Conservation (phyloP, 2,797 vertebrate species). For the Dryobates pubescens region DNA sequence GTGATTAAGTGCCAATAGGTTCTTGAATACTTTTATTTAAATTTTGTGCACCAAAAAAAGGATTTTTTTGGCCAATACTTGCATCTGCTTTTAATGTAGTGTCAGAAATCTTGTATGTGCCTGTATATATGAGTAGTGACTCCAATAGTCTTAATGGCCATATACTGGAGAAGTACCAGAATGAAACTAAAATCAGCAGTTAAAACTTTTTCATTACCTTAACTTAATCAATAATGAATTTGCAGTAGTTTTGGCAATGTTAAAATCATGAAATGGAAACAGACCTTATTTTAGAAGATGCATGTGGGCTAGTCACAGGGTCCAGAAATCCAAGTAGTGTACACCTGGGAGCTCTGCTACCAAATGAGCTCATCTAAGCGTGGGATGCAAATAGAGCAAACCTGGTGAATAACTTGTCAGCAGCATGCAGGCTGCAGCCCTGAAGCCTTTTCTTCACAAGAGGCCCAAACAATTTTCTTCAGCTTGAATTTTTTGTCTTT, state of each 20-base stretch:
- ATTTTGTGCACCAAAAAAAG: background rate
- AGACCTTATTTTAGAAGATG: background rate
- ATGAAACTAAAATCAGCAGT: background rate
- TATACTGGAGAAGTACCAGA: background rate
- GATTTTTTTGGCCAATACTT: background rate
- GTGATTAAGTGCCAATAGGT: background rate
- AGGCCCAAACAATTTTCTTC: background rate
- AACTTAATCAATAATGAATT: constrained; percentile 20
- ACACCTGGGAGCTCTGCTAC: constrained; percentile 40
- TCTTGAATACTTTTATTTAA: background rate
- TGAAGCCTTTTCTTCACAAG: background rate
- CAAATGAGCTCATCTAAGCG: constrained; percentile 35
- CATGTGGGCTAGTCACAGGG: background rate
- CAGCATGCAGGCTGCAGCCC: background rate
- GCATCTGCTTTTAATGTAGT: background rate
- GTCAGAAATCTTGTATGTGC: background rate
- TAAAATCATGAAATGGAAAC: background rate
- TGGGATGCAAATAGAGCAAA: constrained; percentile 29
- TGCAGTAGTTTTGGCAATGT: background rate
- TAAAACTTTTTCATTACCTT: background rate
- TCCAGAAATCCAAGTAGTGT: constrained; percentile 32
- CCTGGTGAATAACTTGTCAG: background rate
- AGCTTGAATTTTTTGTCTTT: background rate
- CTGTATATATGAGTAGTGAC: background rate
- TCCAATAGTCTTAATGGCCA: background rate